Percentiles rank a stretch among this genome's conserved stretches.
Evolutionary conservation across 64 coral and sea anemone species (phyloP).

Genomic region (Dendrophyllia cribrosa): DNA sequence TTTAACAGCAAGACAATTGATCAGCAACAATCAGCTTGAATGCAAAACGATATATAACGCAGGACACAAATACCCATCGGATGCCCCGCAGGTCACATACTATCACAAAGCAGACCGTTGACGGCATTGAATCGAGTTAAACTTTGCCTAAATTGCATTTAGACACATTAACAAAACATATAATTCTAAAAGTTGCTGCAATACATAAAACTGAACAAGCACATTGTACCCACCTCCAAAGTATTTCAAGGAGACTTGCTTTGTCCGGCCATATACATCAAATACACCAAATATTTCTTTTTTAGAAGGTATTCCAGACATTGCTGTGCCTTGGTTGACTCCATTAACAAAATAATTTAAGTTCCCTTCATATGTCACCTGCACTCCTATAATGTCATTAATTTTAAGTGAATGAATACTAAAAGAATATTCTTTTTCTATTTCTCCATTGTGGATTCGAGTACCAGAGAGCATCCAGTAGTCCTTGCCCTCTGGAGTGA

Average conservation of each 20-base stretch:
- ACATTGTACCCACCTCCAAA: slow-evolving; percentile 80
- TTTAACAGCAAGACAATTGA: too few species aligned
- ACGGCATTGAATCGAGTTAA: too few species aligned
- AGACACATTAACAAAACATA: too few species aligned
- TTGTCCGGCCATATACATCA: slow-evolving; percentile 99
- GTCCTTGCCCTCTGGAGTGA: slow-evolving; percentile 80
- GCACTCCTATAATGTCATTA: slow-evolving; percentile 83
- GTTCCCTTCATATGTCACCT: slow-evolving; percentile 80
- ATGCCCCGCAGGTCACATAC: too few species aligned
- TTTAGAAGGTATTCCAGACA: slow-evolving; percentile 82
- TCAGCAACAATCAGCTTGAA: too few species aligned
- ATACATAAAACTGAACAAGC: too few species aligned
- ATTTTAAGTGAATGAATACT: slow-evolving; percentile 92
- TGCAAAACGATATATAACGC: too few species aligned
- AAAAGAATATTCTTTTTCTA: slow-evolving; percentile 93
- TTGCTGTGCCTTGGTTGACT: slow-evolving; percentile 79
- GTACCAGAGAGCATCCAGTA: slow-evolving; percentile 97
- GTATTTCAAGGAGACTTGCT: slow-evolving; percentile 92
- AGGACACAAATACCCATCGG: too few species aligned
- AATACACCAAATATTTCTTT: slow-evolving; percentile 92
- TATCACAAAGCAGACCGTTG: too few species aligned
- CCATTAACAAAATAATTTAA: slow-evolving; percentile 93
- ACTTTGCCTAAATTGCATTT: too few species aligned
- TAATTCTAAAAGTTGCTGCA: too few species aligned
- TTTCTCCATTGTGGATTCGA: slow-evolving; percentile 91